A percentile compares a stretch with the other conserved stretches of the same genome.
phyloP scores from a whole-genome alignment of 2,797 vertebrate species.

The Thunnus albacares region DNA sequence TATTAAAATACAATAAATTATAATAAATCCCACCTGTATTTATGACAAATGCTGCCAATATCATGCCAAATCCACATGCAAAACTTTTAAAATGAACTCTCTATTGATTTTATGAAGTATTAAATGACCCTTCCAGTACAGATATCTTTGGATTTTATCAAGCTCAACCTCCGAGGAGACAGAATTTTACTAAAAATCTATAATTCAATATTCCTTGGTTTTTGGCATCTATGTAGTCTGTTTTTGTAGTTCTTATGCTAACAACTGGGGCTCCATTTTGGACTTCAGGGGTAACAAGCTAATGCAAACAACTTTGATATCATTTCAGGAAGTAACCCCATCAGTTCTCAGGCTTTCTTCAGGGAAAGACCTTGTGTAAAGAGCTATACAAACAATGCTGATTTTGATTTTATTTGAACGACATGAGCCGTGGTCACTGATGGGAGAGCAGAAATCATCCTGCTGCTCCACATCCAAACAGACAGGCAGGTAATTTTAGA shows the following conservation, averaged over 20 bases:
- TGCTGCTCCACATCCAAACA: slow-evolving; percentile 75
- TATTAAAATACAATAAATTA: background rate
- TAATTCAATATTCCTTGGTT: background rate
- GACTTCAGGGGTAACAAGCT: background rate
- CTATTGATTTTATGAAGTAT: background rate
- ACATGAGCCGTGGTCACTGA: slow-evolving; percentile 54
- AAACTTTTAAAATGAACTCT: background rate
- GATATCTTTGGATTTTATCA: slow-evolving; percentile 9
- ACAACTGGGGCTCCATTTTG: slow-evolving; percentile 2
- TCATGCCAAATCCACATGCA: background rate
- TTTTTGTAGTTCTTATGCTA: background rate
- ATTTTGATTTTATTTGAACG: slow-evolving; percentile 63
- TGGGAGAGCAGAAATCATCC: slow-evolving; percentile 66
- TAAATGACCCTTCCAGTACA: background rate
- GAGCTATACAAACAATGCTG: slow-evolving; percentile 58
- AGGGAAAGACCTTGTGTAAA: slow-evolving; percentile 21
- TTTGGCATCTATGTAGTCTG: background rate
- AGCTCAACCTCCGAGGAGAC: background rate
- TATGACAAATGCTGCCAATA: slow-evolving; percentile 2
- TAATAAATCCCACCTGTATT: background rate
- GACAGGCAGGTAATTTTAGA: slow-evolving; percentile 82
- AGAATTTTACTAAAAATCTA: background rate
- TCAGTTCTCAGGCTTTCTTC: slow-evolving; percentile 29
- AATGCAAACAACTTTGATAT: slow-evolving; percentile 52
- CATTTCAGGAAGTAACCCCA: slow-evolving; percentile 37